Conservation (phyloP, 2,113 vertebrate species). For the Mirounga angustirostris region DNA sequence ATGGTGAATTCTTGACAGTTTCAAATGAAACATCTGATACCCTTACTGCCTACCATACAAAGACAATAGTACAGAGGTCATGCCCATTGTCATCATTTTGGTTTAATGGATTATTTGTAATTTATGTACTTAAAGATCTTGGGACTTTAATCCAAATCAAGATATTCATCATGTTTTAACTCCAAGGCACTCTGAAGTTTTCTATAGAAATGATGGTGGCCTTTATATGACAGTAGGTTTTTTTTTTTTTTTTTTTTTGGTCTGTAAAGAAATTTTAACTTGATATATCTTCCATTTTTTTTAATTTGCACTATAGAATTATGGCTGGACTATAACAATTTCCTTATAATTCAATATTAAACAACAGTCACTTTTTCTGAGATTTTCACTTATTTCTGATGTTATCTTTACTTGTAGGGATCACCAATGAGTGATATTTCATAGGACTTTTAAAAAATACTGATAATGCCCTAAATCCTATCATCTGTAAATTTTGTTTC, state of each 20-base stretch:
- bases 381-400: background rate
- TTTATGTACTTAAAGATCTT: background rate
- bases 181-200: background rate
- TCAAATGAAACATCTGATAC: background rate
- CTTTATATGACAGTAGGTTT: background rate
- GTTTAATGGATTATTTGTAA: background rate
- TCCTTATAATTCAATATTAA: background rate
- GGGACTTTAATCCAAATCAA: background rate
- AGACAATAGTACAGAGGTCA: background rate
- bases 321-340: background rate
- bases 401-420: background rate
- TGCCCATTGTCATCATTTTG: background rate
- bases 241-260: background rate
- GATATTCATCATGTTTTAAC: background rate
- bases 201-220: background rate
- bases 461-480: background rate
- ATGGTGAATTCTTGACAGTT: background rate
- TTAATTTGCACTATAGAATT: background rate
- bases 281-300: background rate
- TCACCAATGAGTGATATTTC: background rate
- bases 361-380: background rate
- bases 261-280: background rate
- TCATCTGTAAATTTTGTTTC: background rate
- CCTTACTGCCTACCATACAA: background rate
- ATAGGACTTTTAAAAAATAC: background rate